These are phyloP conservation scores for Vanessa tameamea DNA, from an alignment of 1,140 invertebrate species.

Conservation along the genomic window DNA sequence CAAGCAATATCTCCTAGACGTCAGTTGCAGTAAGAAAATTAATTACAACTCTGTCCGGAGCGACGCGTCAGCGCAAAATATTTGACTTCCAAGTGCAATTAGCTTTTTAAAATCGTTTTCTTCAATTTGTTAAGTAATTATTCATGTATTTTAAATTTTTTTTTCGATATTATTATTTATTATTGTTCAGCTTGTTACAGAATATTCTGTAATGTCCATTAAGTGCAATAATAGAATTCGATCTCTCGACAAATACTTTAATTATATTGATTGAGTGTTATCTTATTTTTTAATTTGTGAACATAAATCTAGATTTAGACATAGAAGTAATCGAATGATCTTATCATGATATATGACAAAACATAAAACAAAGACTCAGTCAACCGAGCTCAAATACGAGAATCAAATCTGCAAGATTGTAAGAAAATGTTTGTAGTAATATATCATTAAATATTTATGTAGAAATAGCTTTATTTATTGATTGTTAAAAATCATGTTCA, in stretches of 20 bases:
- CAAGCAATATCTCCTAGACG: neutral
- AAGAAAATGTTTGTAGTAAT: neutral
- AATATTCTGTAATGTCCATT: too few species aligned
- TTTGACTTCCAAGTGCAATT: constrained; percentile 18
- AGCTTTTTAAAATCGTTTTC: constrained; percentile 7
- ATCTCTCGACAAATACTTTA: too few species aligned
- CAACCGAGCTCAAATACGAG: too few species aligned
- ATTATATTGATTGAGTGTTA: too few species aligned
- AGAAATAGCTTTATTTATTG: neutral
- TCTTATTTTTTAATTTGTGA: too few species aligned
- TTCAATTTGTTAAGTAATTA: neutral
- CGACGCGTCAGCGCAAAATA: constrained; percentile 9
- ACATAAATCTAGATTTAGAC: too few species aligned
- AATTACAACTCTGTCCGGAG: constrained; percentile 9
- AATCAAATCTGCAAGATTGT: too few species aligned
- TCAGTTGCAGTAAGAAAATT: constrained; percentile 18
- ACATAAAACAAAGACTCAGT: too few species aligned
- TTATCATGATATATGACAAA: too few species aligned
- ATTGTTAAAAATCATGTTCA: neutral
- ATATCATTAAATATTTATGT: neutral
- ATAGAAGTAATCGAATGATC: too few species aligned
- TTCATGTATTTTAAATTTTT: neutral
- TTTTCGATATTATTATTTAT: neutral
- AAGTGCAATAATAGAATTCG: too few species aligned
- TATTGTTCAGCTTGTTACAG: too few species aligned